Conservation (phyloP, 2,888 invertebrate species). For the Marronus borbonicus region DNA sequence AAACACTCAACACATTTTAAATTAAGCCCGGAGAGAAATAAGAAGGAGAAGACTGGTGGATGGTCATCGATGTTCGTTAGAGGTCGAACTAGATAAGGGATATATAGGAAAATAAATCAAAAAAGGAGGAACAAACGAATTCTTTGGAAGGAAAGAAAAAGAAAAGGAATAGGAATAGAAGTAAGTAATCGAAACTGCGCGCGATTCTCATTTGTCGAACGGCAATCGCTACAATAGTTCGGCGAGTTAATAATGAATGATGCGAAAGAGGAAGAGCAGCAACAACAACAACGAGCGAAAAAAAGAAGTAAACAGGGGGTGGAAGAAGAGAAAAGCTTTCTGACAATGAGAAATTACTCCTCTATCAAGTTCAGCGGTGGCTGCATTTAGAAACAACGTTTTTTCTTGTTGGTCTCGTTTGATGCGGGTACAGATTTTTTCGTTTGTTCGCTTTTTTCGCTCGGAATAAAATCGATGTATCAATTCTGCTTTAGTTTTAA, state of each 20-base stretch:
- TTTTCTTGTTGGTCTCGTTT: slow-evolving; percentile 1
- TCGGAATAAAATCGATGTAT: no score
- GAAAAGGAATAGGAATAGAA: slow-evolving; percentile 18
- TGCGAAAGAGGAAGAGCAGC: slow-evolving; percentile 8
- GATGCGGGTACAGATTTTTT: slow-evolving; percentile 1
- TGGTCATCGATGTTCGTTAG: slow-evolving; percentile 62
- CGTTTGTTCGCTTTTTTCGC: no score
- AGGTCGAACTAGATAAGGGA: slow-evolving; percentile 11
- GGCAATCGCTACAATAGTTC: slow-evolving; percentile 39
- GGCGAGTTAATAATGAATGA: slow-evolving; percentile 38
- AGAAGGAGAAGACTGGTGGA: slow-evolving; percentile 9
- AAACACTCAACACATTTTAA: slow-evolving; percentile 66
- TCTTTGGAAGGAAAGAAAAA: slow-evolving; percentile 1
- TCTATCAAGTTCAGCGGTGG: slow-evolving; percentile 21
- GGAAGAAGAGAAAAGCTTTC: neutral
- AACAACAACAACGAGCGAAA: neutral
- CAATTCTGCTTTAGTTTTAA: no score
- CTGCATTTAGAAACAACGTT: slow-evolving; percentile 8
- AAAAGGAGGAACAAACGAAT: neutral
- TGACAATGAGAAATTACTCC: slow-evolving; percentile 36
- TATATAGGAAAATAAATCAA: neutral
- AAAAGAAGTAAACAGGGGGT: slow-evolving; percentile 26
- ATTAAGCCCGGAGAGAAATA: slow-evolving; percentile 61
- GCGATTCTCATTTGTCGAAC: slow-evolving; percentile 38
- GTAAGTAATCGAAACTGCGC: slow-evolving; percentile 45